Evolutionary conservation across 92 coral and sea anemone genomes (phyloP), one percentile per base, ranked within the genome.

Genomic region (Galaxea fascicularis): DNA sequence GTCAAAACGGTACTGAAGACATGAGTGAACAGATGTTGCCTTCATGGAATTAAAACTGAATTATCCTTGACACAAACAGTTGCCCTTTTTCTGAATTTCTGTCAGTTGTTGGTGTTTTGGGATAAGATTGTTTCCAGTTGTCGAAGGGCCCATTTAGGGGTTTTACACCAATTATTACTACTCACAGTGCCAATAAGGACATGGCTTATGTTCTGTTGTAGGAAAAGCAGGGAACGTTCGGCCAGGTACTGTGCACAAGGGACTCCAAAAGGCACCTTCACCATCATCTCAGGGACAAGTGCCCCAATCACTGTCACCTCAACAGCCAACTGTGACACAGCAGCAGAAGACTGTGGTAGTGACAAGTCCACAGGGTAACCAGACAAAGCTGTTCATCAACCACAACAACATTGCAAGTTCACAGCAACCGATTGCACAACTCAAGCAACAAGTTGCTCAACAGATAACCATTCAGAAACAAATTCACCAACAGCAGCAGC

Each of bases 291-390:
- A 95, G 64, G 91, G 79, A 18, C 93, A 92, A 76, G 91, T 92
- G 31, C 88, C 94, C 4, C 99, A 96, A 46, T 84, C 98, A 4
- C 92, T 92, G 15, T 89, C 99, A 20, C 84, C 98, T 26, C 99
- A 91, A 65, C 94, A 89, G 35, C 88, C 95, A 18, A 82, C 89
- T 31, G 77, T 95, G 28, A 76, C 94, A 62, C 95, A 86, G 15
- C 92, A 79, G 71, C 94, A 87, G 72, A 92, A 91, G 69, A 87
- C 95, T 52, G 87, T 95, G 11, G 88, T 93, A 9, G 89, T 92
- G 39, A 84, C 81, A 46, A 93, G 93, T 83, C 95, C 94, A 26
- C 95, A 94, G 72, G 92, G 89, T 21, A 89, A 92, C 39, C 96
- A 93, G 74, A 93, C 91, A 22, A 93, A 91, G 72, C 71, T 88